These are phyloP conservation scores for Rynchops niger DNA, from an alignment of 2,113 vertebrate genomes.

Conservation along the genomic window DNA sequence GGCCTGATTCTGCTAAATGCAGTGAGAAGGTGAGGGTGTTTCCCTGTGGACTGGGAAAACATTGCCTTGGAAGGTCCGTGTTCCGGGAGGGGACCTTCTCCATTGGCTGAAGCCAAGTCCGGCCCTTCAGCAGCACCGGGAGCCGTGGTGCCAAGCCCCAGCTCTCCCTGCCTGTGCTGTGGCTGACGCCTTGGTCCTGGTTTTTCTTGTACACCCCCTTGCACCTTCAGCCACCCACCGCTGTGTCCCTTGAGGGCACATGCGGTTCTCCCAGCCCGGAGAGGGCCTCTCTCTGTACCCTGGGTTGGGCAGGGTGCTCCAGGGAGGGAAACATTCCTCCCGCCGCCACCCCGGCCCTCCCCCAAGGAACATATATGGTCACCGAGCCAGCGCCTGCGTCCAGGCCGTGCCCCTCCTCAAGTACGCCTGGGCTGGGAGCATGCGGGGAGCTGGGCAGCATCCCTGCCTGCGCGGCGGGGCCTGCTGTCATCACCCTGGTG, in stretches of 20 bases:
- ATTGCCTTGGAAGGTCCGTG: fast-evolving
- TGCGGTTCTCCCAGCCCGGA: fast-evolving
- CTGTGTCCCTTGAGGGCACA: fast-evolving
- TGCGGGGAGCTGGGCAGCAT: not conserved
- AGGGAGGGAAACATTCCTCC: not conserved
- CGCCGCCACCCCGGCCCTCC: fast-evolving
- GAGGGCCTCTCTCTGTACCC: not conserved
- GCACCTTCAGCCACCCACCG: fast-evolving
- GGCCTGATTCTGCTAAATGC: not conserved
- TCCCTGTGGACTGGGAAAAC: not conserved
- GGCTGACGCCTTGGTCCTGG: fast-evolving
- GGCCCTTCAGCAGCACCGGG: fast-evolving
- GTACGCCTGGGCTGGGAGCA: not conserved
- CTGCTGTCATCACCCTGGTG: fast-evolving
- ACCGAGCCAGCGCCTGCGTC: fast-evolving
- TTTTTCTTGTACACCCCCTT: not conserved
- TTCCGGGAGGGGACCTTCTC: not conserved
- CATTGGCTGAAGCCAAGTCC: fast-evolving
- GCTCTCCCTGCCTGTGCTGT: not conserved
- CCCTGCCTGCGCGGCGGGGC: fast-evolving
- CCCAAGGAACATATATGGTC: not conserved
- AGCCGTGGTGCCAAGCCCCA: fast-evolving
- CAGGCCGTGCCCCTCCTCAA: fast-evolving
- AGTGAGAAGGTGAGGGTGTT: not conserved
- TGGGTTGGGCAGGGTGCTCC: not conserved